Percentiles rank a stretch among this genome's conserved stretches.
Evolutionary conservation across 2,797 vertebrate genomes (phyloP).

Genomic region (Adrianichthys oophorus): DNA sequence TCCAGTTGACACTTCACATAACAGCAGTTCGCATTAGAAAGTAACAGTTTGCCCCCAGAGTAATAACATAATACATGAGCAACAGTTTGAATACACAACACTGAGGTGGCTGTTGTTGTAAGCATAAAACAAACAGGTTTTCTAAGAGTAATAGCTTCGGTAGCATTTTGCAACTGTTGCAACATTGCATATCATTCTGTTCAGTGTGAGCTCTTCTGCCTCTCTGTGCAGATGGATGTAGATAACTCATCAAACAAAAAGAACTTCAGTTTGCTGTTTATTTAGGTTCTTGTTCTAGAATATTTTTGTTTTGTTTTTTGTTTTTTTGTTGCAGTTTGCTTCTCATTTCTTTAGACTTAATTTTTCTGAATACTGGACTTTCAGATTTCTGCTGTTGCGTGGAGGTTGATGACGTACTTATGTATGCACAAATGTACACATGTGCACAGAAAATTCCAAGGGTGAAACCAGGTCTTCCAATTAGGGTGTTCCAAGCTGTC

Average conservation of each 20-base stretch:
- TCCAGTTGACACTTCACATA: too few relatives aligned
- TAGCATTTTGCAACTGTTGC: not conserved
- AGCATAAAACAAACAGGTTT: too few relatives aligned
- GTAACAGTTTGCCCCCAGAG: too few relatives aligned
- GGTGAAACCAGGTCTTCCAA: constrained; percentile 24
- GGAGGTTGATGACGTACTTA: constrained; percentile 24
- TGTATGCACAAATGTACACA: not conserved
- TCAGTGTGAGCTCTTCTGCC: too few relatives aligned
- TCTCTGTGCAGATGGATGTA: too few relatives aligned
- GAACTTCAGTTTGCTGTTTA: constrained; percentile 8
- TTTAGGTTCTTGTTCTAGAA: constrained; percentile 11
- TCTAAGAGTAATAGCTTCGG: too few relatives aligned
- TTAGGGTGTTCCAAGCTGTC: constrained; percentile 19
- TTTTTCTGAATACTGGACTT: constrained; percentile 34
- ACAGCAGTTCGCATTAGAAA: too few relatives aligned
- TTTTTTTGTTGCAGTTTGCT: constrained; percentile 14
- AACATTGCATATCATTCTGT: constrained; percentile 22
- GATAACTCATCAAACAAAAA: too few relatives aligned
- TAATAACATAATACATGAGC: too few relatives aligned
- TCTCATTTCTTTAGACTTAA: constrained; percentile 26
- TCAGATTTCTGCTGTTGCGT: constrained; percentile 25
- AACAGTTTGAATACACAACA: too few relatives aligned
- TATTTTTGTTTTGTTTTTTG: constrained; percentile 12
- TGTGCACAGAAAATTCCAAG: constrained; percentile 11
- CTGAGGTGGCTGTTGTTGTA: too few relatives aligned